These are phyloP conservation scores for Galeopsomyia nigrocyanea DNA, from an alignment of 2,888 invertebrate genomes.

Conservation along the genomic window DNA sequence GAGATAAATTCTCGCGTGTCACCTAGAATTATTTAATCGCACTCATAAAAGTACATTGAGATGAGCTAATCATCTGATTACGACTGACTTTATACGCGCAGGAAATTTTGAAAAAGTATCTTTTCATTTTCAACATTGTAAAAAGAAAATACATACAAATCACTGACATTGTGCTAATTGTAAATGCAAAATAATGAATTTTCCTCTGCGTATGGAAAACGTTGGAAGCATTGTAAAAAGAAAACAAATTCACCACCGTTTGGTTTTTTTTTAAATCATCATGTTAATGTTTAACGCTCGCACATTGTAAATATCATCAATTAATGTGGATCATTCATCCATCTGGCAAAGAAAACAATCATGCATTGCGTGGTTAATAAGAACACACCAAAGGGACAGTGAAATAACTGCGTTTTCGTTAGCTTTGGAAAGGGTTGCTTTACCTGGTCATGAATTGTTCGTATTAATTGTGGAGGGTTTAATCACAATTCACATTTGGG, in stretches of 20 bases:
- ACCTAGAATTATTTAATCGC: conserved; percentile 32
- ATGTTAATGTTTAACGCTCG: conserved; percentile 10
- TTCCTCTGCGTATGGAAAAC: conserved; percentile 24
- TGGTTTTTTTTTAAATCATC: conserved; percentile 25
- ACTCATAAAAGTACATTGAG: conserved; percentile 32
- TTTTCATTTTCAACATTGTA: no score
- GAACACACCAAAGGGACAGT: conserved; percentile 14
- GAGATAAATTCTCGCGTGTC: conserved; percentile 16
- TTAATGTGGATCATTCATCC: conserved; percentile 33
- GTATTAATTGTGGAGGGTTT: conserved; percentile 4
- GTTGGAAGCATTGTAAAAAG: no score
- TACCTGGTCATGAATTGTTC: conserved; percentile 15
- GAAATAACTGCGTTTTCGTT: conserved; percentile 26
- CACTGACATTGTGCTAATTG: no score
- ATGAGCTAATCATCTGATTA: conserved; percentile 26
- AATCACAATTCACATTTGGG: conserved; percentile 19
- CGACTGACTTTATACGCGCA: conserved; percentile 20
- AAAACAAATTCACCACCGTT: conserved; percentile 12
- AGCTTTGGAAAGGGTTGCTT: conserved; percentile 41
- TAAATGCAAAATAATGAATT: conserved; percentile 6
- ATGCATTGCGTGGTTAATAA: conserved; percentile 40
- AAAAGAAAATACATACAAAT: no score
- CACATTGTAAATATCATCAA: conserved; percentile 44
- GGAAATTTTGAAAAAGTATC: conserved; percentile 22
- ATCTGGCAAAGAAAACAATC: conserved; percentile 1